Percentiles rank a stretch among this genome's conserved stretches.
These are phyloP conservation scores for Agrypnus murinus DNA, from an alignment of 2,888 invertebrate species.

Conservation along the genomic window DNA sequence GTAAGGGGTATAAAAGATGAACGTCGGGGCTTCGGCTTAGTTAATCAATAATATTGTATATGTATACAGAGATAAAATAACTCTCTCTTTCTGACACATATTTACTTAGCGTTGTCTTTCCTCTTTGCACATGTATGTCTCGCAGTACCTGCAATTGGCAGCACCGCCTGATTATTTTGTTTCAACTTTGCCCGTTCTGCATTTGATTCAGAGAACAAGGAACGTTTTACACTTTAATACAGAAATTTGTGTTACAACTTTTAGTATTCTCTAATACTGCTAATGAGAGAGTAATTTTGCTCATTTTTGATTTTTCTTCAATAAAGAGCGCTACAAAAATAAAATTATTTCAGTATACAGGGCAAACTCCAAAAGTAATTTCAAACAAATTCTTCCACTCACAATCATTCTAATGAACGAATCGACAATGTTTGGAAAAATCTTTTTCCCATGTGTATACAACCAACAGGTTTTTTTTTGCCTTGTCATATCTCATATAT, in stretches of 20 bases:
- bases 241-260: constrained; percentile 25
- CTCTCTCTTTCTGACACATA: constrained; percentile 53
- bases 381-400: no score
- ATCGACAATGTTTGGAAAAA: no score
- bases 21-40: constrained; percentile 57
- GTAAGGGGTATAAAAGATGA: constrained; percentile 61
- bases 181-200: constrained; percentile 42
- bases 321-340: no score
- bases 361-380: no score
- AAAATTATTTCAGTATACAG: no score
- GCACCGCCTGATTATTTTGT: constrained; percentile 42
- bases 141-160: constrained; percentile 46
- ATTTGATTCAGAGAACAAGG: constrained; percentile 28
- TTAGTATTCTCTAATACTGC: background rate
- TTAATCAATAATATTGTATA: constrained; percentile 62
- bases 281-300: constrained; percentile 28
- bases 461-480: no score
- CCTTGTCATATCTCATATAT: no score
- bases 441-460: no score
- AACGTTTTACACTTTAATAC: constrained; percentile 30
- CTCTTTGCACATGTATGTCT: constrained; percentile 48
- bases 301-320: constrained; percentile 4
- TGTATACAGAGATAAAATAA: constrained; percentile 59
- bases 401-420: no score
- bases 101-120: constrained; percentile 40